phyloP scores from a whole-genome alignment of 1,140 invertebrate genomes.

The Coboldia fuscipes region DNA sequence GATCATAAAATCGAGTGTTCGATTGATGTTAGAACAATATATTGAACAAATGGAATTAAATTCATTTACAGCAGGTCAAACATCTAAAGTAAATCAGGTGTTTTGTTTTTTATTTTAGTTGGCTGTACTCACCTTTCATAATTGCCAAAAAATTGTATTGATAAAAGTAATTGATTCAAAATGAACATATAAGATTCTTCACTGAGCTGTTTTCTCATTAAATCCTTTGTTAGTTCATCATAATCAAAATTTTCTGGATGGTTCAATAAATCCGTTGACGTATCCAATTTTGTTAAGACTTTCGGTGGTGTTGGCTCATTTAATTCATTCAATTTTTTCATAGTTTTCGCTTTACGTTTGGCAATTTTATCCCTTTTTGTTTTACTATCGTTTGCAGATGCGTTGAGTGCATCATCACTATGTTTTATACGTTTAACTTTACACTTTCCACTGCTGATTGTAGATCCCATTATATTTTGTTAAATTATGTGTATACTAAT shows the following conservation, averaged over 20 bases:
- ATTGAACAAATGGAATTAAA: too few species aligned
- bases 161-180: constrained; percentile 52
- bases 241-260: constrained; percentile 15
- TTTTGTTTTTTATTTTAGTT: too few species aligned
- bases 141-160: constrained; percentile 54
- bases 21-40: too few species aligned
- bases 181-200: constrained; percentile 41
- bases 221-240: constrained; percentile 23
- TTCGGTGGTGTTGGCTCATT: background rate
- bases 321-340: constrained; percentile 9
- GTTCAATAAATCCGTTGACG: too few species aligned
- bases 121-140: constrained; percentile 44
- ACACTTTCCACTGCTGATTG: too few species aligned
- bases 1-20: too few species aligned
- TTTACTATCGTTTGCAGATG: background rate
- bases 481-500: too few species aligned
- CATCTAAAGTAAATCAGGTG: too few species aligned
- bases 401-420: too few species aligned
- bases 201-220: constrained; percentile 33
- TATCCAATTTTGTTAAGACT: background rate
- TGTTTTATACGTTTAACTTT: background rate
- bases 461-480: too few species aligned
- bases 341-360: constrained; percentile 4
- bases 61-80: too few species aligned
- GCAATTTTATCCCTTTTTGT: constrained; percentile 4